Evolutionary conservation across 1,140 invertebrate species (phyloP).

Genomic region (Diabrotica virgifera): DNA sequence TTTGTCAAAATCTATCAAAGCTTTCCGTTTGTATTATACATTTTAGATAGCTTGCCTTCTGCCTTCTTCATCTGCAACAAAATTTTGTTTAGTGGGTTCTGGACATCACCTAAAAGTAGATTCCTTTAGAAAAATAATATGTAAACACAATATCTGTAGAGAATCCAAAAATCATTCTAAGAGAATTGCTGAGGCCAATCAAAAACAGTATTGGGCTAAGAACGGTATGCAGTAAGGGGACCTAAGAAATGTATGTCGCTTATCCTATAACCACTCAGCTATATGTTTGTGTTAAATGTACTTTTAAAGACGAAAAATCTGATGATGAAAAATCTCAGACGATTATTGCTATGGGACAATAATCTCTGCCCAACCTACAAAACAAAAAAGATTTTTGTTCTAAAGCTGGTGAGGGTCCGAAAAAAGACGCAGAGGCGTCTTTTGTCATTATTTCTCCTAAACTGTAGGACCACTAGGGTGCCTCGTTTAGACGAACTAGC

Average conservation of each 20-base stretch:
- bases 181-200: constrained; percentile 52
- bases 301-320: constrained; percentile 8
- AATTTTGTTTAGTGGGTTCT: too few species aligned
- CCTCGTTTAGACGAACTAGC: constrained; percentile 24
- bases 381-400: constrained; percentile 36
- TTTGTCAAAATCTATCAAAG: too few species aligned
- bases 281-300: constrained; percentile 18
- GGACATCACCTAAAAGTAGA: too few species aligned
- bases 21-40: too few species aligned
- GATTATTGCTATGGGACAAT: constrained; percentile 53
- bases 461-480: constrained; percentile 25
- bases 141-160: constrained; percentile 17
- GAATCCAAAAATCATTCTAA: constrained; percentile 36
- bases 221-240: constrained; percentile 32
- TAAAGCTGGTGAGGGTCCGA: constrained; percentile 52
- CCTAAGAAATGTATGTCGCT: constrained; percentile 20
- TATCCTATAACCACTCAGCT: constrained; percentile 6
- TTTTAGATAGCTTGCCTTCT: too few species aligned
- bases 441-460: constrained; percentile 30
- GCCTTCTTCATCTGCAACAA: too few species aligned
- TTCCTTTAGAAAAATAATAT: constrained; percentile 14
- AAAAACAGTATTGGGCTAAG: constrained; percentile 41
- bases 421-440: constrained; percentile 40
- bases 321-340: constrained; percentile 32
- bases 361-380: constrained; percentile 40